phyloP scores from a whole-genome alignment of 2,113 vertebrate genomes.

The Cheirogaleus medius region DNA sequence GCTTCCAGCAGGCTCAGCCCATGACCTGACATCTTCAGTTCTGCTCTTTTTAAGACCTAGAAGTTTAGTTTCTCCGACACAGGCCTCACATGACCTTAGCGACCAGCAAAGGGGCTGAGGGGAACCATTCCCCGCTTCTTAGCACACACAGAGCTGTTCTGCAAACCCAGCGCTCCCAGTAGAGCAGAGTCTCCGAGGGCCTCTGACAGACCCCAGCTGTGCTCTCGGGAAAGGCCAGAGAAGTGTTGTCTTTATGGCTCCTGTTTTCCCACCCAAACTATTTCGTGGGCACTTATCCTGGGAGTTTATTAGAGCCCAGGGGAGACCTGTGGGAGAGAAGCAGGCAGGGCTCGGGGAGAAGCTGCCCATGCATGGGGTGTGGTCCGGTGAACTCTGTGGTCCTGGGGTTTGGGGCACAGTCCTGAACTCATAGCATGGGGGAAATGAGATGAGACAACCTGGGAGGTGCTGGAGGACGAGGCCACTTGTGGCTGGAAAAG shows the following conservation, averaged over 20 bases:
- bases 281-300: background rate
- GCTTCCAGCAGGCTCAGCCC: background rate
- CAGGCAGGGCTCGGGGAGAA: background rate
- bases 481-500: background rate
- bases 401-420: background rate
- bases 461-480: background rate
- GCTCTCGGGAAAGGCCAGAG: background rate
- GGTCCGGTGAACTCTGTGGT: background rate
- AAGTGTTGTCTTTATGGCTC: too few species aligned
- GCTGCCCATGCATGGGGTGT: rapidly evolving
- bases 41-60: constrained; percentile 43
- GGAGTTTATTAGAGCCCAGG: background rate
- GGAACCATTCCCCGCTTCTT: constrained; percentile 41
- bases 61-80: background rate
- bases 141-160: constrained; percentile 4
- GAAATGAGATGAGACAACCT: too few species aligned
- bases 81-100: background rate
- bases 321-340: too few species aligned
- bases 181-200: background rate
- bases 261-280: too few species aligned
- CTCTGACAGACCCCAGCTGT: background rate
- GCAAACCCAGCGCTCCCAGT: constrained; percentile 26
- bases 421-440: background rate
- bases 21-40: background rate
- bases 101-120: rapidly evolving